These are phyloP conservation scores for Phyllotreta cruciferae DNA, from an alignment of 2,888 invertebrate genomes.

Conservation along the genomic window DNA sequence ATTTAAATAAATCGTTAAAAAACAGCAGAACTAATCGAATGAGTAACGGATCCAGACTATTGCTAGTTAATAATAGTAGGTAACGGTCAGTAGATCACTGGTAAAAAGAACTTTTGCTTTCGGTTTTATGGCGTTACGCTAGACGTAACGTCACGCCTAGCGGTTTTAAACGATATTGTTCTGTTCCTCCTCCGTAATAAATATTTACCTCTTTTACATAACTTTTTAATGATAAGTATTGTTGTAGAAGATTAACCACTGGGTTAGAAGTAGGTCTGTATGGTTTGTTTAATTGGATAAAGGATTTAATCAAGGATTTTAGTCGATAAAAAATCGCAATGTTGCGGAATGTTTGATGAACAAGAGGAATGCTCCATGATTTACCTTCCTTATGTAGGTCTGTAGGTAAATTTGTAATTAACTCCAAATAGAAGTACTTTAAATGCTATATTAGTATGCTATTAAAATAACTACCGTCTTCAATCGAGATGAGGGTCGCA, in stretches of 20 bases:
- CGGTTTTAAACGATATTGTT: constrained; percentile 23
- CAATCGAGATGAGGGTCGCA: constrained; percentile 4
- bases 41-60: not conserved
- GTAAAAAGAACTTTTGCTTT: constrained; percentile 23
- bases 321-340: too few species aligned
- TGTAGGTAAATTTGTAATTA: too few species aligned
- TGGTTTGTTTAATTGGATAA: not conserved
- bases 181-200: constrained; percentile 14
- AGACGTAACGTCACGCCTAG: constrained; percentile 22
- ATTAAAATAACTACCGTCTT: constrained; percentile 5
- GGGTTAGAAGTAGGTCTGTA: constrained; percentile 5
- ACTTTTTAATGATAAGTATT: constrained; percentile 19
- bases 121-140: constrained; percentile 20
- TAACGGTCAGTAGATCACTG: constrained; percentile 16
- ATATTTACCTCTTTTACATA: constrained; percentile 23
- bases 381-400: too few species aligned
- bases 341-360: too few species aligned
- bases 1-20: not conserved
- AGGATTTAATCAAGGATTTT: too few species aligned
- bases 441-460: not conserved
- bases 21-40: not conserved
- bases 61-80: not conserved
- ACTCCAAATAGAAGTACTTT: too few species aligned
- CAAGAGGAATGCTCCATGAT: too few species aligned
- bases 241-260: constrained; percentile 9